Evolutionary conservation across 2,113 vertebrate species (phyloP), one percentile per base, ranked within the genome.

Genomic region (Nibea albiflora): DNA sequence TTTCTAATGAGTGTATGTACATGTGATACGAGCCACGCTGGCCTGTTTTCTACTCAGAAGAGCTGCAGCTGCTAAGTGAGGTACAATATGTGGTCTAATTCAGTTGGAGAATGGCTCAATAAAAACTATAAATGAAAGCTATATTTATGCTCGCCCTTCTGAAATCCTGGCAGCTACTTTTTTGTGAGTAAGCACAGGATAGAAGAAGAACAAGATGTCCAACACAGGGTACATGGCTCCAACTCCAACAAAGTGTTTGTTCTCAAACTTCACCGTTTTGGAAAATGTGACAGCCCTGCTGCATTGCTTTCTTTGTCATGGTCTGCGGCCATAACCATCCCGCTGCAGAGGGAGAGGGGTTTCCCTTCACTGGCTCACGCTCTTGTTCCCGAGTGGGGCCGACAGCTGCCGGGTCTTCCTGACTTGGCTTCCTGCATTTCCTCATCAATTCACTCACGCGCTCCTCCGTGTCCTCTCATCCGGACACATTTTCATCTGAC

Each of bases 351-450:
- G 42, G 42, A 83, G 66, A 67, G 60, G 76, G 63, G 42, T 85
- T 91, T 88, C 83, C 89, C 81, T 68, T 49, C 39, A 4, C 42
- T 74, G 64, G 44, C 67, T 80, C 50, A 35, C 26, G 46, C 26
- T 73, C 44, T 64, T 76, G 46, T 71, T 81, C 83, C 76, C 50
- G 46, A 81, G 83, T 17, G 46, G 74, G n/a, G 62, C 76, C 52
- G n/a, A 78, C 89, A 91, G 92, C 89, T 92, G 90, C 79, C 4
- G 16, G 78, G 78, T 81, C 83, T 94, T 92, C 89, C 90, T 80
- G 80, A 74, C 70, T 92, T 77, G 72, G 68, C 89, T 85, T 80
- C 86, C 81, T 62, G 74, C 5, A 44, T 80, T 92, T 94, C 79
- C 92, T 86, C 54, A 47, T 83, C 26, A 76, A 65, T 35, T 81